A percentile compares a stretch with the other conserved stretches of the same genome.
Evolutionary conservation across 1,140 invertebrate species (phyloP).

Genomic region (Bombus huntii): DNA sequence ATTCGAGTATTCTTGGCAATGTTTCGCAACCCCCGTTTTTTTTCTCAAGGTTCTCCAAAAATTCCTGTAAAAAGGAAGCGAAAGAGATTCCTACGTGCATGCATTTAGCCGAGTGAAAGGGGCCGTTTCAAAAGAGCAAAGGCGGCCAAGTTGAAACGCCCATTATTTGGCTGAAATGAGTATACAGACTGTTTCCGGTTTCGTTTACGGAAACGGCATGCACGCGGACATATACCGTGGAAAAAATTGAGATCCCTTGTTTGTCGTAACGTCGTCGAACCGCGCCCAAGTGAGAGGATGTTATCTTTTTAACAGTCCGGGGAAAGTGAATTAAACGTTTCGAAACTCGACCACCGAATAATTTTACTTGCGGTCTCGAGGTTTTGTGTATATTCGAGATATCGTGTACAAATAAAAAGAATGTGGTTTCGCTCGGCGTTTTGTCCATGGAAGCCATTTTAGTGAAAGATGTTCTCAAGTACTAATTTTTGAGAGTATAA

Average conservation of each 20-base stretch:
- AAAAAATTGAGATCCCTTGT: neutral
- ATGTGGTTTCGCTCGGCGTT: neutral
- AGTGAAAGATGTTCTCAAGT: neutral
- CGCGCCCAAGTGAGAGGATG: conserved; percentile 4
- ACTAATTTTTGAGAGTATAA: neutral
- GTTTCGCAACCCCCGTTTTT: neutral
- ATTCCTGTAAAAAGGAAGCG: neutral
- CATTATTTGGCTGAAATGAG: conserved; percentile 16
- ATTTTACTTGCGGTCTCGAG: neutral
- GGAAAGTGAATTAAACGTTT: conserved; percentile 28
- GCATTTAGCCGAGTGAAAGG: conserved; percentile 8
- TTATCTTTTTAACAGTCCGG: neutral
- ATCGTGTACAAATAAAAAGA: neutral
- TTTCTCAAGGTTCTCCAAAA: neutral
- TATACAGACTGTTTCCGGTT: conserved; percentile 29
- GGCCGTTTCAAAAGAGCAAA: conserved; percentile 15
- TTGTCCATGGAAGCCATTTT: neutral
- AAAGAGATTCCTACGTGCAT: conserved; percentile 16
- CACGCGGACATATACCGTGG: neutral
- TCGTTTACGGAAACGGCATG: conserved; percentile 2
- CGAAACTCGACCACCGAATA: neutral
- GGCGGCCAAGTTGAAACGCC: conserved; percentile 10
- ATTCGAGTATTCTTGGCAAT: neutral
- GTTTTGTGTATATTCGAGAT: neutral
- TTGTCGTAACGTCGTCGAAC: neutral